phyloP scores from a whole-genome alignment of 2,797 vertebrate species.

The Anguilla megastoma region DNA sequence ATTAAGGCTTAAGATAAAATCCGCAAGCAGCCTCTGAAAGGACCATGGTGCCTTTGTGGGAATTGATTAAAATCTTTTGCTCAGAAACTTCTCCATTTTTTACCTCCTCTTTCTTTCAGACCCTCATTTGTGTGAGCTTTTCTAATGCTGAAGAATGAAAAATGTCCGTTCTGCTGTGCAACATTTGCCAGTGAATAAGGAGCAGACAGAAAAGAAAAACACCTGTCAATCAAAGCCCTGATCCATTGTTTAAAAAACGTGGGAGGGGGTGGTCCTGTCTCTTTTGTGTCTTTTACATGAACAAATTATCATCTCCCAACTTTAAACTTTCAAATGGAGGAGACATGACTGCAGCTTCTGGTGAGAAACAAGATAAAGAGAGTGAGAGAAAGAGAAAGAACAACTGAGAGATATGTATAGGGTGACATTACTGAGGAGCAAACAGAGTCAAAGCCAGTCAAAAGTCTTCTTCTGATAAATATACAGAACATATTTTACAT shows the following conservation, averaged over 20 bases:
- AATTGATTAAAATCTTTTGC: conserved; percentile 12
- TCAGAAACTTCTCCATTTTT: conserved; percentile 12
- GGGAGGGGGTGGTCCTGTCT: neutral
- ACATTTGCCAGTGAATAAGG: neutral
- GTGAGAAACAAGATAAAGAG: neutral
- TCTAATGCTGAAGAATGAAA: neutral
- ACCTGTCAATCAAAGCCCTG: conserved; percentile 20
- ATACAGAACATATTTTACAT: neutral
- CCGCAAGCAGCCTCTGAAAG: neutral
- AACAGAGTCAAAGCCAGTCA: neutral
- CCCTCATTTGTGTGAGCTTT: conserved; percentile 16
- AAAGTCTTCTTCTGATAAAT: neutral
- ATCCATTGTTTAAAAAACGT: conserved; percentile 8
- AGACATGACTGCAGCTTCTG: neutral
- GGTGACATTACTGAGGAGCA: neutral
- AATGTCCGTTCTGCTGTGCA: conserved; percentile 1
- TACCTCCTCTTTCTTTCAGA: neutral
- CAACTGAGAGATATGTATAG: neutral
- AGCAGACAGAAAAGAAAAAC: neutral
- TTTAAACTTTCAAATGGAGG: neutral
- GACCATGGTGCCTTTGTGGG: conserved; percentile 16
- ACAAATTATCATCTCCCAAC: neutral
- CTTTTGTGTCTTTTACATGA: conserved; percentile 6
- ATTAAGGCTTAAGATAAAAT: neutral
- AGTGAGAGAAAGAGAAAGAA: neutral